Conservation (phyloP, 1,140 invertebrate species). For the Ericerus pela region DNA sequence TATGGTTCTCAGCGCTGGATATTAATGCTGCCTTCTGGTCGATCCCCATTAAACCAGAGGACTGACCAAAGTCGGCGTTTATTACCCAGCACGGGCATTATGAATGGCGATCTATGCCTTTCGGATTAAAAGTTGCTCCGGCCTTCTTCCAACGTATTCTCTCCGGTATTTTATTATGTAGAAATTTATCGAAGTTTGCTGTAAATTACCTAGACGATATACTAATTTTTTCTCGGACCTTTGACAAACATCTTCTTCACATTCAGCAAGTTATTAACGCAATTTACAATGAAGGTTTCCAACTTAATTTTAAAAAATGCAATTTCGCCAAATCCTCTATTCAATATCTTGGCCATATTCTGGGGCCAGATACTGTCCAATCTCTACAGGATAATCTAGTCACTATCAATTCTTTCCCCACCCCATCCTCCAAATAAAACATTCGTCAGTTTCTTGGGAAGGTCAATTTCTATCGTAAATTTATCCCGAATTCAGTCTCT, state of each 20-base stretch:
- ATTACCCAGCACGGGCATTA: too few species aligned
- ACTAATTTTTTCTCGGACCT: slow-evolving; percentile 20
- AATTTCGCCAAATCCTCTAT: too few species aligned
- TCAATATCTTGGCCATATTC: too few species aligned
- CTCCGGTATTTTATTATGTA: slow-evolving; percentile 8
- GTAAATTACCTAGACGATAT: slow-evolving; percentile 24
- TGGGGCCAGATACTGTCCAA: too few species aligned
- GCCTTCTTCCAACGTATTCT: slow-evolving; percentile 31
- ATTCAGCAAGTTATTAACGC: slow-evolving; percentile 14
- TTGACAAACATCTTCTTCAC: slow-evolving; percentile 21
- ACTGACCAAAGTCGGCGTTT: slow-evolving; percentile 30
- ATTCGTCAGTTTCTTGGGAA: slow-evolving; percentile 27
- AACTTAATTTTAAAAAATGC: too few species aligned
- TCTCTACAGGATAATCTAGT: too few species aligned
- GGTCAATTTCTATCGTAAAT: too few species aligned
- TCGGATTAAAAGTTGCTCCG: slow-evolving; percentile 30
- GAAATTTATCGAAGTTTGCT: slow-evolving; percentile 15
- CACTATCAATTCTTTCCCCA: slow-evolving; percentile 27
- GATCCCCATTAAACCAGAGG: slow-evolving; percentile 26
- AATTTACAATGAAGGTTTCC: too few species aligned
- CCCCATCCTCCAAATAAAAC: slow-evolving; percentile 19
- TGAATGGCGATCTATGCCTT: slow-evolving; percentile 25
- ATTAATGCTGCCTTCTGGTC: slow-evolving; percentile 34
- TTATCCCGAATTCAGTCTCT: too few species aligned
- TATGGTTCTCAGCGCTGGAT: too few species aligned